Evolutionary conservation across 2,888 invertebrate species (phyloP).

Genomic region (Stenoptilia bipunctidactyla): DNA sequence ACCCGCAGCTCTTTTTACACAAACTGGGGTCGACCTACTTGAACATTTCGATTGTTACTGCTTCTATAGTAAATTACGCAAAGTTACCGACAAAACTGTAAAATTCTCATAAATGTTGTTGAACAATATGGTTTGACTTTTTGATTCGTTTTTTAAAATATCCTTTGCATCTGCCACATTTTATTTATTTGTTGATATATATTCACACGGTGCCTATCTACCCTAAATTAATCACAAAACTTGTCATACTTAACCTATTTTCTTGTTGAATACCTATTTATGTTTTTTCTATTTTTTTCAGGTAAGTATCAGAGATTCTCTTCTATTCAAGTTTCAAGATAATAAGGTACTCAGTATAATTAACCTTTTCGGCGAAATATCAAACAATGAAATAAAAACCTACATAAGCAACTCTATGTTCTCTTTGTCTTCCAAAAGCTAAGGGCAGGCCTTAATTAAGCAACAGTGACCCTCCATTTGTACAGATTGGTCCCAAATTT

Average conservation of each 20-base stretch:
- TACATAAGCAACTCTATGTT: too few species aligned
- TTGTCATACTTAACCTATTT: not conserved
- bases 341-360: too few species aligned
- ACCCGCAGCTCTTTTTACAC: constrained; percentile 31
- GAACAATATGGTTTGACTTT: too few species aligned
- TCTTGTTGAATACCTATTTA: constrained; percentile 3
- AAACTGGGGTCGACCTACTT: constrained; percentile 41
- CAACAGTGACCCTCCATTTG: constrained; percentile 57
- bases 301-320: constrained; percentile 36
- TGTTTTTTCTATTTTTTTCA: constrained; percentile 33
- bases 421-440: constrained; percentile 19
- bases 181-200: too few species aligned
- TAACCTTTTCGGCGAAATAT: too few species aligned
- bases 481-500: constrained; percentile 40
- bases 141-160: too few species aligned
- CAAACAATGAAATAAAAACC: too few species aligned
- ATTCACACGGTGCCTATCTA: too few species aligned
- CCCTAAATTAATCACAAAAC: too few species aligned
- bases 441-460: constrained; percentile 48
- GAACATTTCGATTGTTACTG: constrained; percentile 41
- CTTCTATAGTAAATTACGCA: constrained; percentile 23
- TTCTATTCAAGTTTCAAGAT: constrained; percentile 2
- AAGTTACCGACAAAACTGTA: constrained; percentile 41
- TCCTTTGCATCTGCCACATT: too few species aligned
- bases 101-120: constrained; percentile 26